Evolutionary conservation across 2,888 invertebrate species (phyloP).

Genomic region (Dexiosoma caninum): DNA sequence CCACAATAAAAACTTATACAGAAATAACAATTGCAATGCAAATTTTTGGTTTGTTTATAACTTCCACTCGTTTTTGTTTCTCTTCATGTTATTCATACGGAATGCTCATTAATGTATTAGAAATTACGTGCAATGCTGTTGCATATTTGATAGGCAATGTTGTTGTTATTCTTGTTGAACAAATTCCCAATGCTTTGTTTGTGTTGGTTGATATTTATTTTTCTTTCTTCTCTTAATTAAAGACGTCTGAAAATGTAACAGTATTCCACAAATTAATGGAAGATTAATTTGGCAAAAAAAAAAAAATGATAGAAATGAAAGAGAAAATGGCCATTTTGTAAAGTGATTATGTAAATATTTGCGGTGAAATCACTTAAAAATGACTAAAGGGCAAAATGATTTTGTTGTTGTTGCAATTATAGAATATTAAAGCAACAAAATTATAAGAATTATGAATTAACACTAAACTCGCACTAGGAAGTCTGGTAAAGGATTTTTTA

Average conservation of each 20-base stretch:
- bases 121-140: not conserved
- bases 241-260: slow-evolving; percentile 4
- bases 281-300: not conserved
- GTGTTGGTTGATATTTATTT: not conserved
- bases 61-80: slow-evolving; percentile 40
- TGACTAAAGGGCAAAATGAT: not conserved
- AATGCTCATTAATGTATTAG: not conserved
- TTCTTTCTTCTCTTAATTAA: not conserved
- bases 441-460: too few relatives aligned
- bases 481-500: too few relatives aligned
- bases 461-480: too few relatives aligned
- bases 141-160: slow-evolving; percentile 2
- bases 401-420: too few relatives aligned
- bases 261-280: not conserved
- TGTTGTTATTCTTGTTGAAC: not conserved
- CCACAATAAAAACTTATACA: not conserved
- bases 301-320: not conserved
- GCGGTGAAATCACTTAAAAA: not conserved
- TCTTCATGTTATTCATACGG: not conserved
- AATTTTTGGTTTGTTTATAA: slow-evolving; percentile 37
- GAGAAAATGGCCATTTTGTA: slow-evolving; percentile 21
- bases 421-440: not conserved
- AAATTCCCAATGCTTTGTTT: not conserved
- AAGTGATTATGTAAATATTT: not conserved
- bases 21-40: slow-evolving; percentile 31